Evolutionary conservation across 2,888 invertebrate genomes (phyloP).

Genomic region (Pogonocherus hispidulus): DNA sequence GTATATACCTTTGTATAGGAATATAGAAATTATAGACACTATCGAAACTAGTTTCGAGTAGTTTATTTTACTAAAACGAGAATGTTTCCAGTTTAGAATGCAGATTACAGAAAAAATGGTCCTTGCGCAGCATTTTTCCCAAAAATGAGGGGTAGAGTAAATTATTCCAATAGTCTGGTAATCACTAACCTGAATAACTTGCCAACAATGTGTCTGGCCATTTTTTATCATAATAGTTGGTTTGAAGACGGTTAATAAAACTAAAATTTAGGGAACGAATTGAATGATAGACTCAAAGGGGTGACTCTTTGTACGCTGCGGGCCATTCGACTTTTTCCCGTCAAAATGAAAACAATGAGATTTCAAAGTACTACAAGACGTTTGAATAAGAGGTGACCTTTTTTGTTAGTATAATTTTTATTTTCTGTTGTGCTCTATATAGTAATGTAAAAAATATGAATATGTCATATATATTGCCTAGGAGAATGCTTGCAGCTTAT

Average conservation of each 20-base stretch:
- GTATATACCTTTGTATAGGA: too few relatives aligned
- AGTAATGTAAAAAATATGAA: too few relatives aligned
- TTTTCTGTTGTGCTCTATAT: neutral
- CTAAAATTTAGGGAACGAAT: neutral
- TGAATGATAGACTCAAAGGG: neutral
- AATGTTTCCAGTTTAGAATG: neutral
- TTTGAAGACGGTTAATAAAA: constrained; percentile 4
- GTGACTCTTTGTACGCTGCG: neutral
- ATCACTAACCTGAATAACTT: neutral
- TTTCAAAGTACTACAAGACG: neutral
- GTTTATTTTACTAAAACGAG: neutral
- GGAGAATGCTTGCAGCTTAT: too few relatives aligned
- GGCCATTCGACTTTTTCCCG: neutral
- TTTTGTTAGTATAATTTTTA: neutral
- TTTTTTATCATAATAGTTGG: neutral
- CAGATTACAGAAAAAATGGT: neutral
- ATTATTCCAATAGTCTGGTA: neutral
- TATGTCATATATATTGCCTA: too few relatives aligned
- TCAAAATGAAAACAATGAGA: neutral
- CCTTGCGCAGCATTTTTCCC: neutral
- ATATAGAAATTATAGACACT: neutral
- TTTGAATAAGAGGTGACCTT: neutral
- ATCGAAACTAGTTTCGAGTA: neutral
- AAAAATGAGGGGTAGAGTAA: neutral
- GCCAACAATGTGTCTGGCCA: neutral